Evolutionary conservation across 1,140 invertebrate genomes (phyloP), one percentile per base, ranked within the genome.

Genomic region (Cyclargus thomasi): DNA sequence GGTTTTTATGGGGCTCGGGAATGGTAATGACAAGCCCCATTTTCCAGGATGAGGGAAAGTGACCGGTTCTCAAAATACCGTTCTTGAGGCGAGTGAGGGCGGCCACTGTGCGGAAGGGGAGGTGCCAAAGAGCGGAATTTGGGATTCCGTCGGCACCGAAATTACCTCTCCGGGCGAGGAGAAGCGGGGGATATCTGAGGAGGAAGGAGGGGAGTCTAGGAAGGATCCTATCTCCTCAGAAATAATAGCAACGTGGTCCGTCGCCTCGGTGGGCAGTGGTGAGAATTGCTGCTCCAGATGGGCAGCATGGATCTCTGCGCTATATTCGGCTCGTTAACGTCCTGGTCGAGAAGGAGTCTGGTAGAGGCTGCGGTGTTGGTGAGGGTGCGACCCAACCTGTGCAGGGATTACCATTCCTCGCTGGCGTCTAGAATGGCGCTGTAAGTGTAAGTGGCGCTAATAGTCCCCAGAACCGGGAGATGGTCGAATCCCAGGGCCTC

Each of bases 401-500:
- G 62, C 1, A 63, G 20, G 0, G 62, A 63, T 1, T 0, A 1
- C 62, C 22, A 63, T 22, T 63, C 62, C 16, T 63, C 22, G 16
- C 23, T n/a, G 20, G 62, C 22, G 2, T 62, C 22, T 1, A n/a
- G 0, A 7, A 62, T 62, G 14, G n/a, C n/a, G n/a, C n/a, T n/a
- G n/a, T n/a, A n/a, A n/a, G n/a, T n/a, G n/a, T n/a, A n/a, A n/a
- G 18, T 3, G n/a, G 53, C 18, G 7, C n/a, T 20, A 17, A 55
- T 55, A 11, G 22, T 17, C 0, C 39, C 36, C 0, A 64, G 63
- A 0, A 64, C 63, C 3, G 63, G 39, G 2, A 53, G 20, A 6
- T 64, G 63, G 11, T 64, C 63, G 8, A 20, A 64, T 0, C 36
- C 18, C 17, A 53, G 18, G 63, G 35, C 63, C 16, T 64, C 63